Base-by-base conservation (phyloP, 2,797 vertebrate genomes). In the Adelosebastes latens region DNA sequence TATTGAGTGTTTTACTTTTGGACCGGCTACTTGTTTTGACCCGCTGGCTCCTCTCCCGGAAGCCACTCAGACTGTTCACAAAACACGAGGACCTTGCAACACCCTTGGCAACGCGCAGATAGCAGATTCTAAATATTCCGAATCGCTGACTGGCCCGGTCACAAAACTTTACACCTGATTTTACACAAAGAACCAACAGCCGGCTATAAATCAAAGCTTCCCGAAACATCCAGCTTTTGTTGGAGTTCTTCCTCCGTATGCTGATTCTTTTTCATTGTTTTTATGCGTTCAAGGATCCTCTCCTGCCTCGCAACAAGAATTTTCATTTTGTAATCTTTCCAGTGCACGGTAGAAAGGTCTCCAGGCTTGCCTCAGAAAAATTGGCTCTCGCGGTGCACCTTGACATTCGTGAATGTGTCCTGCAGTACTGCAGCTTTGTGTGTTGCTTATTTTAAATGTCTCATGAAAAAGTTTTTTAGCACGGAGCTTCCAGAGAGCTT, bases 11-110 rank as follows among this genome's bases (percentile, higher is more conserved):
- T 79, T 67, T 62, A 49, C 65, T n/a, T 77, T 79, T 66, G 76
- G 55, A 34, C 67, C 11, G 0, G 5, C 8, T 27, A 39, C 61
- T 65, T 22, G 59, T 76, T 88, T 31, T 81, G 72, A 86, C 77
- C 65, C 66, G 5, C 49, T 87, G 85, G 83, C 88, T 87, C 18
- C 8, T 53, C 61, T 89, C 86, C 88, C 75, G 34, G 74, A 80
- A 89, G 75, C 82, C 83, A 83, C 82, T 88, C 75, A 81, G 68
- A 76, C 59, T 74, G 29, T 60, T 61, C 11, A 62, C 22, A 61
- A 76, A 81, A 79, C 56, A 73, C 9, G 6, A 73, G 78, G 68
- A 87, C 85, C 77, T 85, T 89, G 77, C 70, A 83, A 4, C 83
- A 85, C 59, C 85, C 78, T 89, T 87, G 88, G 82, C 80, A 72